Evolutionary conservation across 1,140 invertebrate species (phyloP).

Genomic region (Anastrepha obliqua): DNA sequence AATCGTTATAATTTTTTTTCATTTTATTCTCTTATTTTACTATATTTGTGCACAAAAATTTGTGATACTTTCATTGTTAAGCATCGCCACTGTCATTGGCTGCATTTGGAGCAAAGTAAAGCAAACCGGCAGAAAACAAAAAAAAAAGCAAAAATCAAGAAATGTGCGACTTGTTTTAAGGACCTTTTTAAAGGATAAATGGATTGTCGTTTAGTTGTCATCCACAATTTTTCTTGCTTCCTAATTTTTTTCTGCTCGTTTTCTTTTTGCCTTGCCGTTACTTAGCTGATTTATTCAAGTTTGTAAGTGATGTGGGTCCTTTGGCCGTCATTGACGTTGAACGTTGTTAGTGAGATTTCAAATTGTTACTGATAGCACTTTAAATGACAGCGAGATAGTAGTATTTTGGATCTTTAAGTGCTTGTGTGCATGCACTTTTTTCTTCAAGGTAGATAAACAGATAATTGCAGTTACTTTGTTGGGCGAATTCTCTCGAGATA

Average conservation of each 20-base stretch:
- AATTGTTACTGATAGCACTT: conserved; percentile 48
- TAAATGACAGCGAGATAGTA: conserved; percentile 34
- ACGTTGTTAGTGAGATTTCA: conserved; percentile 27
- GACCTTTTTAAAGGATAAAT: conserved; percentile 50
- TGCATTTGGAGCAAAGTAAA: conserved; percentile 30
- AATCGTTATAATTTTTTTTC: conserved; percentile 2
- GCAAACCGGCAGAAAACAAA: neutral
- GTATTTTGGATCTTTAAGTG: conserved; percentile 1
- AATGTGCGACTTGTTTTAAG: conserved; percentile 51
- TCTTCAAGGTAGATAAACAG: neutral
- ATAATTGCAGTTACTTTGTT: neutral
- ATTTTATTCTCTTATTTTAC: neutral
- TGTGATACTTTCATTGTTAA: conserved; percentile 40
- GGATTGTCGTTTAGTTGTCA: conserved; percentile 44
- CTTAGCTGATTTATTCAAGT: conserved; percentile 33
- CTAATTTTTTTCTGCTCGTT: neutral
- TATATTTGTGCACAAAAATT: conserved; percentile 1
- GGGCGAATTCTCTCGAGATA: neutral
- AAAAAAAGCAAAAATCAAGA: conserved; percentile 11
- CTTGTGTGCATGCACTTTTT: neutral
- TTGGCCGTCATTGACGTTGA: conserved; percentile 6
- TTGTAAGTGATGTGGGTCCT: conserved; percentile 34
- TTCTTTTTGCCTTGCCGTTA: neutral
- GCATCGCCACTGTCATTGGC: conserved; percentile 16
- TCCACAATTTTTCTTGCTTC: conserved; percentile 45